phyloP scores from a whole-genome alignment of 2,888 invertebrate species.

The Lordiphosa fenestrarum region DNA sequence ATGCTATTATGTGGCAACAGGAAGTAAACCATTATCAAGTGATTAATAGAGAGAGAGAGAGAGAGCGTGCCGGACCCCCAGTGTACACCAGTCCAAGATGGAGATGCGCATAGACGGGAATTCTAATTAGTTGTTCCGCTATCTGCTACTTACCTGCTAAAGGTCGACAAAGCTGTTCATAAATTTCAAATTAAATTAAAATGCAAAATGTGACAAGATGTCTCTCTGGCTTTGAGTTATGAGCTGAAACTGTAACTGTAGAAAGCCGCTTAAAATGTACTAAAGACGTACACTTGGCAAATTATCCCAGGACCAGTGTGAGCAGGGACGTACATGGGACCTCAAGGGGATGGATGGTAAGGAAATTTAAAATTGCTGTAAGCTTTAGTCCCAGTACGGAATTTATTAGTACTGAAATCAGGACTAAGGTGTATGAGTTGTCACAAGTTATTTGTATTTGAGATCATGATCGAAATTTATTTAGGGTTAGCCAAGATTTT shows the following conservation, averaged over 20 bases:
- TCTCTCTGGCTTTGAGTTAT: conserved; percentile 54
- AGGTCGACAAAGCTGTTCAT: conserved; percentile 52
- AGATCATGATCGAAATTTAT: too few relatives aligned
- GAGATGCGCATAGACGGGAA: conserved; percentile 16
- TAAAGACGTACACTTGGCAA: conserved; percentile 57
- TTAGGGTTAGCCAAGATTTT: too few relatives aligned
- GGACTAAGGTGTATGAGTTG: too few relatives aligned
- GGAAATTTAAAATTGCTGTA: too few relatives aligned
- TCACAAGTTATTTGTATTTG: too few relatives aligned
- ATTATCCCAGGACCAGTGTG: conserved; percentile 34
- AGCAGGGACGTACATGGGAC: conserved; percentile 20
- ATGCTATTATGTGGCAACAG: conserved; percentile 56
- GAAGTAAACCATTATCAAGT: conserved; percentile 47
- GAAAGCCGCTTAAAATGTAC: conserved; percentile 66
- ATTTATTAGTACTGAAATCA: too few relatives aligned
- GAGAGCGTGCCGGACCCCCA: conserved; percentile 11
- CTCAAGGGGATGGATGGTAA: background rate
- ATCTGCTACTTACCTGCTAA: conserved; percentile 19
- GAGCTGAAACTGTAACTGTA: conserved; percentile 21
- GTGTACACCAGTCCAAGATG: conserved; percentile 1
- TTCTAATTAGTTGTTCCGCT: conserved; percentile 43
- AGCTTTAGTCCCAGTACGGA: too few relatives aligned
- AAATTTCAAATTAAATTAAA: conserved; percentile 70
- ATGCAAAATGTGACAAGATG: conserved; percentile 63
- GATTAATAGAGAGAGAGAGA: conserved; percentile 41